These are phyloP conservation scores for Diglossa cyanea DNA, from an alignment of 2,797 vertebrate genomes.

Conservation along the genomic window DNA sequence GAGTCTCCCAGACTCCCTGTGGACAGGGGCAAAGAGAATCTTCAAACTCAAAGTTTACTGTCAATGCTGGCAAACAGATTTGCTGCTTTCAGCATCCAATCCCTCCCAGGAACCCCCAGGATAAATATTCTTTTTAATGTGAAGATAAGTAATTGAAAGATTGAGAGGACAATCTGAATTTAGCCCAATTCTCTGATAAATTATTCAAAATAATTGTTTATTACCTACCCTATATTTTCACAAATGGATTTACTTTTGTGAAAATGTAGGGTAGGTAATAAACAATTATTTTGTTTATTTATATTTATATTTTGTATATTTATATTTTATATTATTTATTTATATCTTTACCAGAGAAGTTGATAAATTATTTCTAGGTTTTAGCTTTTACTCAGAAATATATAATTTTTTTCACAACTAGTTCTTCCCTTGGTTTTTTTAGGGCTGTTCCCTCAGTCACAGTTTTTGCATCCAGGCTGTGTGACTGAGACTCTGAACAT, in stretches of 20 bases:
- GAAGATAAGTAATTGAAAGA: background rate
- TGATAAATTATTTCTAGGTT: background rate
- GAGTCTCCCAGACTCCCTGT: background rate
- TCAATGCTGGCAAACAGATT: background rate
- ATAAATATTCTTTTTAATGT: background rate
- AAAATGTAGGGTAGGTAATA: too few species aligned
- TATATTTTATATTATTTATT: too few species aligned
- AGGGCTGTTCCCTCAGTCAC: background rate
- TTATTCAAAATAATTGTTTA: background rate
- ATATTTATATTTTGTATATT: too few species aligned
- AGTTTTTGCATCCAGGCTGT: background rate
- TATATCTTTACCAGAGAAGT: background rate
- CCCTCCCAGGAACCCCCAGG: background rate
- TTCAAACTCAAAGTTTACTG: background rate
- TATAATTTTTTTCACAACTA: background rate
- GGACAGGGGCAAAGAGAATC: background rate
- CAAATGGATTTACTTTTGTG: background rate
- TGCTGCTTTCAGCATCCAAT: background rate
- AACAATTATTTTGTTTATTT: too few species aligned
- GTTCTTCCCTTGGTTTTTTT: background rate
- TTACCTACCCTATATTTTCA: background rate
- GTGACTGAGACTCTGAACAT: background rate
- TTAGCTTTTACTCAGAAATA: background rate
- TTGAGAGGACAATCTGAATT: background rate
- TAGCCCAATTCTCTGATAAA: background rate